Percentiles rank a stretch among this genome's conserved stretches.
Conservation (phyloP, 1,140 invertebrate genomes). For the Sitobion miscanthi region DNA sequence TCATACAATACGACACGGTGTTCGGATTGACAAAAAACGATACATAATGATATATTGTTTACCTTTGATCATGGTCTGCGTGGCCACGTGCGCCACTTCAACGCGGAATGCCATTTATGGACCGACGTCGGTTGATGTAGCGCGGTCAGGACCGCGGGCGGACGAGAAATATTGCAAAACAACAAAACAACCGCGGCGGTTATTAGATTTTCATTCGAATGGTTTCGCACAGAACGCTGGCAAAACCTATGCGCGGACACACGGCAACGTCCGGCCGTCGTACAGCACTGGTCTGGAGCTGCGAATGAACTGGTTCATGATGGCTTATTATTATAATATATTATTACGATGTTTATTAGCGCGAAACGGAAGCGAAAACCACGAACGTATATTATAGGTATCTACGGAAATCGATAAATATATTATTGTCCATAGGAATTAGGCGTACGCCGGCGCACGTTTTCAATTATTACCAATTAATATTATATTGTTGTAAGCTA, state of each 20-base stretch:
- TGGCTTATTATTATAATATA: neutral
- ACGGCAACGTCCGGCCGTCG: neutral
- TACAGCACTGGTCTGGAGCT: neutral
- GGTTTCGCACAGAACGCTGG: neutral
- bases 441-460: neutral
- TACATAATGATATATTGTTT: constrained; percentile 11
- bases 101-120: neutral
- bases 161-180: neutral
- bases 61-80: constrained; percentile 53
- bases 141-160: neutral
- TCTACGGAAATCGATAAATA: neutral
- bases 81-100: constrained; percentile 40
- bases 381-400: neutral
- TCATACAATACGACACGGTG: neutral
- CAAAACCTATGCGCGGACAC: neutral
- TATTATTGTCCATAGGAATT: neutral
- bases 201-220: neutral
- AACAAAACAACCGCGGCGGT: neutral
- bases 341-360: constrained; percentile 2
- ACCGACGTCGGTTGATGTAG: no score
- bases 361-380: neutral
- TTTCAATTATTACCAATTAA: neutral
- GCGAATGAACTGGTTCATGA: neutral
- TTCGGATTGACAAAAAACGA: neutral
- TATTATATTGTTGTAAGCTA: neutral